Evolutionary conservation across 2,888 invertebrate species (phyloP).

Genomic region (Sylvicola cinctus): DNA sequence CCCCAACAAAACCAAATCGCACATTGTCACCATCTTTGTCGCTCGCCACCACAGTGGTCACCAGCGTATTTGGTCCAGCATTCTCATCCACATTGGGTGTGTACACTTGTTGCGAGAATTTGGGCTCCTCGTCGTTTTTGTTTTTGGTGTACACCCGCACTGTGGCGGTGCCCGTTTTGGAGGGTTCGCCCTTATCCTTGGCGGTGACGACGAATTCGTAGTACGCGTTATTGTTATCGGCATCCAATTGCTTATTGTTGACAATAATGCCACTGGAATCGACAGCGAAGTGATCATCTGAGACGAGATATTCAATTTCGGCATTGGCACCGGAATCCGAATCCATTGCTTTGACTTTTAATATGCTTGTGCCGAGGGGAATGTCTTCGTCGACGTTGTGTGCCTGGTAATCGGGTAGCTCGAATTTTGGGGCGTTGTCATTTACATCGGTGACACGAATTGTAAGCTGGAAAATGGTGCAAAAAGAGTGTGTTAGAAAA

Average conservation of each 20-base stretch:
- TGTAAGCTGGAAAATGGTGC: constrained; percentile 67
- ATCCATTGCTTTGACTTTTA: constrained; percentile 90
- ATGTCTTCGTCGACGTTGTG: constrained; percentile 93
- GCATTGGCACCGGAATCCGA: constrained; percentile 89
- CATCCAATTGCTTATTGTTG: constrained; percentile 81
- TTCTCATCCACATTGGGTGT: constrained; percentile 93
- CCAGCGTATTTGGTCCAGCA: constrained; percentile 83
- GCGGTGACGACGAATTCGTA: constrained; percentile 89
- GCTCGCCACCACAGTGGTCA: constrained; percentile 90
- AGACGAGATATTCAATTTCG: constrained; percentile 78
- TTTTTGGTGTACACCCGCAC: constrained; percentile 94
- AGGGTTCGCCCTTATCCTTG: constrained; percentile 84
- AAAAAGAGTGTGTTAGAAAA: too few relatives aligned
- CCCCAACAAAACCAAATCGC: constrained; percentile 76
- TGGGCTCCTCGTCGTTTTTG: constrained; percentile 94
- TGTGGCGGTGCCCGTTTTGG: constrained; percentile 80
- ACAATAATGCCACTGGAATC: constrained; percentile 84
- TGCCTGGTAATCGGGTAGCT: constrained; percentile 89
- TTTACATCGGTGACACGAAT: constrained; percentile 92
- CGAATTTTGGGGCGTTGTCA: constrained; percentile 92
- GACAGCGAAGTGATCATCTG: constrained; percentile 85
- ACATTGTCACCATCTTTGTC: constrained; percentile 97
- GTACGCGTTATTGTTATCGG: constrained; percentile 91
- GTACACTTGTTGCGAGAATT: constrained; percentile 90
- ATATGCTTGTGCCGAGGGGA: constrained; percentile 73